Percentiles rank a stretch among this genome's conserved stretches.
Conservation (phyloP, 1,140 invertebrate genomes). For the Aphelinus certus region DNA sequence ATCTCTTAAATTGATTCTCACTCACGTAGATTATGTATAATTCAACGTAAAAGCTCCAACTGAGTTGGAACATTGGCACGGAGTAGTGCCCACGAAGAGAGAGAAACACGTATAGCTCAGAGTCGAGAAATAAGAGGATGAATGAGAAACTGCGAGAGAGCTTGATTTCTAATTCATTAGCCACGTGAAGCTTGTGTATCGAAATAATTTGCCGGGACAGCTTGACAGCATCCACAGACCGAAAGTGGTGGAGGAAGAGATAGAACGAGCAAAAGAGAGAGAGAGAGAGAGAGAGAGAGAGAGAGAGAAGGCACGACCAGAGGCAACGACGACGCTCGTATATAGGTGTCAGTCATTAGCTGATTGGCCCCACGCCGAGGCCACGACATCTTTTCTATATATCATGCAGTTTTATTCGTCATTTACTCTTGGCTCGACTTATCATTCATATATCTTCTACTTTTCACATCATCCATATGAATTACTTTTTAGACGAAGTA, state of each 20-base stretch:
- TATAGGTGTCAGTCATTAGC: slow-evolving; percentile 52
- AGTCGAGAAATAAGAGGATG: not conserved
- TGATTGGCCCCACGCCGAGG: slow-evolving; percentile 45
- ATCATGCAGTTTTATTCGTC: slow-evolving; percentile 1
- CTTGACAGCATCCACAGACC: too few species aligned
- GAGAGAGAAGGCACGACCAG: slow-evolving; percentile 34
- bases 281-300: not conserved
- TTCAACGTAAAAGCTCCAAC: too few species aligned
- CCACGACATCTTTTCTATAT: not conserved
- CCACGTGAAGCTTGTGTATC: slow-evolving; percentile 2
- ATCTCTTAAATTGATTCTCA: too few species aligned
- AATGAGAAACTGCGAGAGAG: not conserved
- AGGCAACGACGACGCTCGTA: too few species aligned
- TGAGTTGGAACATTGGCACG: too few species aligned
- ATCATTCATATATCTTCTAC: not conserved
- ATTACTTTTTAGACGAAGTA: too few species aligned
- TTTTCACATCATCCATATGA: not conserved
- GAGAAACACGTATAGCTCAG: not conserved
- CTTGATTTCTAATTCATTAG: slow-evolving; percentile 43
- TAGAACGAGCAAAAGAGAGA: not conserved
- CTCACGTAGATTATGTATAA: too few species aligned
- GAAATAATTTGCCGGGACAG: not conserved
- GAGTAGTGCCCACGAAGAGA: too few species aligned
- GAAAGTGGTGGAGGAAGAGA: not conserved
- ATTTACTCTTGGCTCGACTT: slow-evolving; percentile 2